Conservation (phyloP, 1,140 invertebrate species). For the Limonius californicus region DNA sequence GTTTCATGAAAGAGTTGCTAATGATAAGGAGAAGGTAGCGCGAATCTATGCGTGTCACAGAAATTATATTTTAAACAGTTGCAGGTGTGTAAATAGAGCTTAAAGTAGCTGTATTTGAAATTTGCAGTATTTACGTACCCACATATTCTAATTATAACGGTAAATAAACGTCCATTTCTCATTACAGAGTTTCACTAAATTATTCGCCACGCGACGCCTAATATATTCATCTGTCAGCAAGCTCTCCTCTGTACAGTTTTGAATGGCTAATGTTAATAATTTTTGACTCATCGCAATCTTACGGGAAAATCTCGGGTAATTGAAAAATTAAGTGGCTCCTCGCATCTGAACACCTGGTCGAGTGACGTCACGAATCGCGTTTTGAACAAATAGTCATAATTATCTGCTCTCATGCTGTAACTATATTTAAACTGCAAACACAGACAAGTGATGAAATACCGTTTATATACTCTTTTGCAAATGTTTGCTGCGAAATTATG, state of each 20-base stretch:
- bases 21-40: no score
- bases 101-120: conserved; percentile 14
- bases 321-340: no score
- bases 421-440: not conserved
- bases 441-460: not conserved
- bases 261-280: not conserved
- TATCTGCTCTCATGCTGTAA: not conserved
- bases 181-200: not conserved
- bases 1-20: no score
- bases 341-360: not conserved
- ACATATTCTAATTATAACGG: conserved; percentile 12
- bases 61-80: conserved; percentile 6
- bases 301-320: no score
- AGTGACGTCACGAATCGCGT: not conserved
- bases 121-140: not conserved
- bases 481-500: conserved; percentile 1
- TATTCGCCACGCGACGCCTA: not conserved
- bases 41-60: not conserved
- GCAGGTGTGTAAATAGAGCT: conserved; percentile 12
- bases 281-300: no score
- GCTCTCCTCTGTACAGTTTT: no score
- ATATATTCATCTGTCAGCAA: not conserved
- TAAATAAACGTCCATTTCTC: not conserved
- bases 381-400: conserved; percentile 3
- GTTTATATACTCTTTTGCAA: not conserved